phyloP scores from a whole-genome alignment of 2,888 invertebrate genomes.

The Pandemis heparana region DNA sequence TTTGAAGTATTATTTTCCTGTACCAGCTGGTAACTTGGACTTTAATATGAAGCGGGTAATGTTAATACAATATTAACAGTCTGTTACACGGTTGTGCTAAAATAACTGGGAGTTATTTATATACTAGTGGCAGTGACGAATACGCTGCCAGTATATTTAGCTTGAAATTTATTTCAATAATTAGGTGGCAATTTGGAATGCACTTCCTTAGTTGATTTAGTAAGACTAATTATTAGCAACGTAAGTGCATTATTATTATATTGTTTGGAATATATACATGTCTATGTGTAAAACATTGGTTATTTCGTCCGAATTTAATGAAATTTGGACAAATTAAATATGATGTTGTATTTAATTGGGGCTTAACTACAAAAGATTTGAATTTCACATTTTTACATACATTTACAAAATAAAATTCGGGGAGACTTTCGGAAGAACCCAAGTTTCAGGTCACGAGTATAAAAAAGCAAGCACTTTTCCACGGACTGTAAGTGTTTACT shows the following conservation, averaged over 20 bases:
- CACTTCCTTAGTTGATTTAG: conserved; percentile 12
- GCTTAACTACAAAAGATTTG: too few relatives aligned
- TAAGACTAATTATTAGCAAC: conserved; percentile 15
- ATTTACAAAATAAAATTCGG: too few relatives aligned
- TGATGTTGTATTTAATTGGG: too few relatives aligned
- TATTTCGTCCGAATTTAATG: too few relatives aligned
- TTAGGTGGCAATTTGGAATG: conserved; percentile 42
- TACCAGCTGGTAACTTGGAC: background rate
- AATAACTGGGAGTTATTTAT: conserved; percentile 61
- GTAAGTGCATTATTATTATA: background rate
- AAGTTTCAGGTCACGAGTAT: too few relatives aligned
- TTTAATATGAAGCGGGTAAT: background rate
- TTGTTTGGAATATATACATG: too few relatives aligned
- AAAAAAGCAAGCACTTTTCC: too few relatives aligned
- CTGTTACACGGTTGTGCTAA: conserved; percentile 43
- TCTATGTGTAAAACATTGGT: too few relatives aligned
- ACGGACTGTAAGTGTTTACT: too few relatives aligned
- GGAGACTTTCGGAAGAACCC: too few relatives aligned
- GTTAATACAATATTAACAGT: conserved; percentile 18
- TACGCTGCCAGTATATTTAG: conserved; percentile 58
- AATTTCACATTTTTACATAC: too few relatives aligned
- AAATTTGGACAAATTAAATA: too few relatives aligned
- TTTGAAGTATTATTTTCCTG: background rate
- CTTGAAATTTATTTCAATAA: conserved; percentile 54
- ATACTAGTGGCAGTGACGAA: conserved; percentile 60